Percentiles rank a stretch among this genome's conserved stretches.
These are phyloP conservation scores for Agrilus biguttatus DNA, from an alignment of 2,888 invertebrate genomes.

Conservation along the genomic window DNA sequence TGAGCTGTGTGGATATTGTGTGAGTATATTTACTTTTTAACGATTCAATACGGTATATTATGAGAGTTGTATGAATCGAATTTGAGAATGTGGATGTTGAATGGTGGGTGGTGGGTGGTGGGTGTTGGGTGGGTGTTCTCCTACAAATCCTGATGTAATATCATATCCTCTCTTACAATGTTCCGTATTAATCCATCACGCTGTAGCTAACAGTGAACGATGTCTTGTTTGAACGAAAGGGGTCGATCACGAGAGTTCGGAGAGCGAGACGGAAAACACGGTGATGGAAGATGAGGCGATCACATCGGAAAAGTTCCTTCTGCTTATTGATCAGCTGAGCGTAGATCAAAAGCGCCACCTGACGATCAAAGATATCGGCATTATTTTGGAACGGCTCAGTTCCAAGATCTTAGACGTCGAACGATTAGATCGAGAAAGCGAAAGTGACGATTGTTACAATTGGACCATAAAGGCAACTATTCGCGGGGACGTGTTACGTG, in stretches of 20 bases:
- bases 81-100: too few relatives aligned
- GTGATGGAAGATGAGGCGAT: constrained; percentile 82
- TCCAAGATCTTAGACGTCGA: constrained; percentile 91
- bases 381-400: constrained; percentile 81
- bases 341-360: constrained; percentile 85
- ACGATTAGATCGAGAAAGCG: constrained; percentile 78
- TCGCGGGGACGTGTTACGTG: constrained; percentile 77
- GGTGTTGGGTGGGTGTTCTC: too few relatives aligned
- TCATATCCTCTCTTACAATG: too few relatives aligned
- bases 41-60: too few relatives aligned
- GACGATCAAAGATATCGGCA: constrained; percentile 89
- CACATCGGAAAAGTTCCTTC: constrained; percentile 81
- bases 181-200: too few relatives aligned
- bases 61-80: too few relatives aligned
- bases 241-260: constrained; percentile 71
- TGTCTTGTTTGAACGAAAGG: constrained; percentile 14
- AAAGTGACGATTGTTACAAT: constrained; percentile 87
- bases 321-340: constrained; percentile 84
- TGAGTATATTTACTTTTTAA: too few relatives aligned
- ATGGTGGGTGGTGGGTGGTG: too few relatives aligned
- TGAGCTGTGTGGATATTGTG: too few relatives aligned
- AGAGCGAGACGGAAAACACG: constrained; percentile 87
- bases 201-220: too few relatives aligned
- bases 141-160: too few relatives aligned
- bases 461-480: constrained; percentile 96